A percentile compares a stretch with the other conserved stretches of the same genome.
phyloP scores from a whole-genome alignment of 1,140 invertebrate species.

The Heliothis subflexa region DNA sequence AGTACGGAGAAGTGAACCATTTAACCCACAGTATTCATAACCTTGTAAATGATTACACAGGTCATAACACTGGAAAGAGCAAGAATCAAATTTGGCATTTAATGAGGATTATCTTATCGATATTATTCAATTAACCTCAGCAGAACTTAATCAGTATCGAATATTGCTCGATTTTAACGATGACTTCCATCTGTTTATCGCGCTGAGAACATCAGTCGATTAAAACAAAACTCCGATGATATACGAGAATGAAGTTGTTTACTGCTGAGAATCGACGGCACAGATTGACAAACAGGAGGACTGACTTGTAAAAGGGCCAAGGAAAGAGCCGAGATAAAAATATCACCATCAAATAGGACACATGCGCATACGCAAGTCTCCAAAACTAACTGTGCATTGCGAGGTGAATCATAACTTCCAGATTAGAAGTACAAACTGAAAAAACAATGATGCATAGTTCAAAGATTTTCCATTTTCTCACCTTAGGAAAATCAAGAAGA shows the following conservation, averaged over 20 bases:
- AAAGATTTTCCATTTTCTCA: not conserved
- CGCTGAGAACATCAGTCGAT: not conserved
- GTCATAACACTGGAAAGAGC: slow-evolving; percentile 23
- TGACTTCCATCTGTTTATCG: slow-evolving; percentile 6
- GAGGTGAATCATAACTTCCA: not conserved
- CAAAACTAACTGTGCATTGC: slow-evolving; percentile 8
- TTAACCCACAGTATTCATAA: slow-evolving; percentile 31
- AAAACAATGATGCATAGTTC: not conserved
- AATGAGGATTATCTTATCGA: not conserved
- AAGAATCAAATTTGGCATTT: not conserved
- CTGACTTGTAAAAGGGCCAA: slow-evolving; percentile 39
- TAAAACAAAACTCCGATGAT: not conserved
- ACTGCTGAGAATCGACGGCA: not conserved
- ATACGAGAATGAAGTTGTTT: not conserved
- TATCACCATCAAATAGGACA: slow-evolving; percentile 28
- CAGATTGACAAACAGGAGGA: slow-evolving; percentile 14
- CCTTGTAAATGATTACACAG: slow-evolving; percentile 15
- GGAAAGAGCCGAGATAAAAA: slow-evolving; percentile 34
- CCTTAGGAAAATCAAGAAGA: too few species aligned
- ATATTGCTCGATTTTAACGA: not conserved
- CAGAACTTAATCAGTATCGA: not conserved
- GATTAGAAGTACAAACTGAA: not conserved
- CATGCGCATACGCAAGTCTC: not conserved
- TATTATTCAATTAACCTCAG: not conserved
- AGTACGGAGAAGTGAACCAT: slow-evolving; percentile 41